A percentile compares a stretch with the other conserved stretches of the same genome.
Evolutionary conservation across 2,113 vertebrate genomes (phyloP).

Genomic region (Ibidorhyncha struthersii): DNA sequence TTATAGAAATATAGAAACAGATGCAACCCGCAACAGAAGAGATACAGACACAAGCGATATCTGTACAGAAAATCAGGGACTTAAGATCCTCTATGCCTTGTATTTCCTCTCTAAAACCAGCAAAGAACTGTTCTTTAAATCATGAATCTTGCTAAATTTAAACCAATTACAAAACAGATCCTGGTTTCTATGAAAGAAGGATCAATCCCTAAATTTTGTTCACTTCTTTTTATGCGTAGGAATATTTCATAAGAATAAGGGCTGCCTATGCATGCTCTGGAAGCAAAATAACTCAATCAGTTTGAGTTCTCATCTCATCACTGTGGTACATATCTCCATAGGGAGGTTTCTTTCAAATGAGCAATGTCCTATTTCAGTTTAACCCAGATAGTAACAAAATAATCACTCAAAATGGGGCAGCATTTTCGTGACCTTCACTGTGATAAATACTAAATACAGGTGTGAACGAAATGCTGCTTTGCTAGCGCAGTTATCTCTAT

Average conservation of each 20-base stretch:
- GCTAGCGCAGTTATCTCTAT: not conserved
- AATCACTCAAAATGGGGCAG: slow-evolving; percentile 19
- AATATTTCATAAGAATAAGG: not conserved
- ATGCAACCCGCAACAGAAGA: not conserved
- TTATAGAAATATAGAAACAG: not conserved
- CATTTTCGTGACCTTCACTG: not conserved
- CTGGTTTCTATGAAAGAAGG: not conserved
- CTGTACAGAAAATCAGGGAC: not conserved
- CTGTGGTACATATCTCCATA: not conserved
- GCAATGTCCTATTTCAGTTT: not conserved
- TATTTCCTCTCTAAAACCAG: not conserved
- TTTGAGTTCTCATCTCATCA: slow-evolving; percentile 1
- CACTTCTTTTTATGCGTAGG: not conserved
- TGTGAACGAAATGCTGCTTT: not conserved
- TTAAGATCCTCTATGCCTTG: not conserved
- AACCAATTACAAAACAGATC: not conserved
- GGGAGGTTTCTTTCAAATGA: not conserved
- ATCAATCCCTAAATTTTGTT: not conserved
- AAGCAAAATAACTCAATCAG: slow-evolving; percentile 18
- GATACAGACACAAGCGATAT: not conserved
- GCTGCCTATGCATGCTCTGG: not conserved
- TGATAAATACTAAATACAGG: not conserved
- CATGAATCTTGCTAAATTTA: not conserved
- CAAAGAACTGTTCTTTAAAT: not conserved
- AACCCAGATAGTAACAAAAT: slow-evolving; percentile 42